phyloP scores from a whole-genome alignment of 2,113 vertebrate species.

The Phyllostomus discolor region DNA sequence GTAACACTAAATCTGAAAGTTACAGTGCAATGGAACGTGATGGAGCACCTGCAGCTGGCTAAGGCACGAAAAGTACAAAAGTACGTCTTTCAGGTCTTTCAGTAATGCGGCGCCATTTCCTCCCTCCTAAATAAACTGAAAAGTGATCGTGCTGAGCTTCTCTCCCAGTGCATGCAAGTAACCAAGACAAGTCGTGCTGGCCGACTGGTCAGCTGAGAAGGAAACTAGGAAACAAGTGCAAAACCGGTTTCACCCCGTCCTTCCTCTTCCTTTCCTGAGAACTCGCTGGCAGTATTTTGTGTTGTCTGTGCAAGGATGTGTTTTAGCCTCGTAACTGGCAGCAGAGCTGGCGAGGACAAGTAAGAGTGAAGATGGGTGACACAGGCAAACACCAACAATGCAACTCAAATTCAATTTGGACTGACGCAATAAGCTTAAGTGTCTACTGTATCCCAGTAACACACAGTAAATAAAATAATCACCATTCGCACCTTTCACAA shows the following conservation, averaged over 20 bases:
- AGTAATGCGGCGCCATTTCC: background rate
- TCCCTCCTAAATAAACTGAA: background rate
- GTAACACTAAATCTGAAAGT: background rate
- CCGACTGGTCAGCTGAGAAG: fast-evolving
- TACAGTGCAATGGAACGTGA: background rate
- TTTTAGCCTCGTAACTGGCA: background rate
- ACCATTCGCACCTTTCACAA: background rate
- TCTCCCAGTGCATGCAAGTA: background rate
- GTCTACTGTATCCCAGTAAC: background rate
- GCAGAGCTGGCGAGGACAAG: background rate
- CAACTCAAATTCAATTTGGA: background rate
- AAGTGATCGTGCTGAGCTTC: background rate
- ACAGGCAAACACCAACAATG: background rate
- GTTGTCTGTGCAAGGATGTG: background rate
- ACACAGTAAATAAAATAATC: background rate
- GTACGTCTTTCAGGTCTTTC: no score
- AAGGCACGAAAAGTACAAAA: no score
- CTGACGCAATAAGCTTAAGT: background rate
- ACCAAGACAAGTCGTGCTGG: background rate
- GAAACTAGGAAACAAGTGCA: background rate
- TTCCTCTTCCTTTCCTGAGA: background rate
- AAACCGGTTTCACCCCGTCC: background rate
- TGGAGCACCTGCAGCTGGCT: background rate
- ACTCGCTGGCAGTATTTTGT: background rate
- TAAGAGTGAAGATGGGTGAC: background rate